Base-by-base conservation (phyloP, 2,888 invertebrate species). In the Lochmaea capreae region DNA sequence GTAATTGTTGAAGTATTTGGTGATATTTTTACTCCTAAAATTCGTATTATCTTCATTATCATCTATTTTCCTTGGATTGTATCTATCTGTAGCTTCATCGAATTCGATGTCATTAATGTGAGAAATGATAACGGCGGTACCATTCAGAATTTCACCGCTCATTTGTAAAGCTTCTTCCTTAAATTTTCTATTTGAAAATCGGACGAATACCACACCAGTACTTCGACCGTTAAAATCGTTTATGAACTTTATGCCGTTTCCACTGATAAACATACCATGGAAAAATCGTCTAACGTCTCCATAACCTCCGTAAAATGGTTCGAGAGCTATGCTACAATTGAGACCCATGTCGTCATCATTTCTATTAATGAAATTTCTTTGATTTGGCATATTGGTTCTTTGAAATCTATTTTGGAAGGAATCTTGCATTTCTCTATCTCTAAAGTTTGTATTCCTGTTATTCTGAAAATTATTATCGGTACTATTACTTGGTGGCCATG, bases 221-320 rank as follows among this genome's bases (percentile, higher is more conserved):
- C 95, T 91, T 33, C 93, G 90, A 0, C 97, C 97, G 79, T 91
- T 90, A 54, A 91, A 90, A 84, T 96, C 95, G 82, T 94, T 95
- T 12, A 96, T 92, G 86, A 97, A 90, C 86, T 97, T 97, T 66
- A 97, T 92, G 14, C 96, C 96, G 81, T 93, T 94, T 80, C 93
- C 93, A 61, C 94, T 92, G 74, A 97, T 94, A 73, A 84, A 86
- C 59, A 92, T 87, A 59, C 94, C 94, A 6, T 91, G 90, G 86
- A 97, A 97, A 82, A 97, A 94, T 69, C 93, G 91, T 12, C 96
- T 89, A 0, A 97, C 89, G 83, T 97, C 97, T 54, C 93, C 92
- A 85, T 95, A 95, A 61, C 92, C 92, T 1, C 94, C 93, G 81
- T 90, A 92, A 77, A 87, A 88, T 18, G 91, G 89, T 5, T 95